Conservation (phyloP, 2,797 vertebrate genomes). For the Sciurus vulgaris region DNA sequence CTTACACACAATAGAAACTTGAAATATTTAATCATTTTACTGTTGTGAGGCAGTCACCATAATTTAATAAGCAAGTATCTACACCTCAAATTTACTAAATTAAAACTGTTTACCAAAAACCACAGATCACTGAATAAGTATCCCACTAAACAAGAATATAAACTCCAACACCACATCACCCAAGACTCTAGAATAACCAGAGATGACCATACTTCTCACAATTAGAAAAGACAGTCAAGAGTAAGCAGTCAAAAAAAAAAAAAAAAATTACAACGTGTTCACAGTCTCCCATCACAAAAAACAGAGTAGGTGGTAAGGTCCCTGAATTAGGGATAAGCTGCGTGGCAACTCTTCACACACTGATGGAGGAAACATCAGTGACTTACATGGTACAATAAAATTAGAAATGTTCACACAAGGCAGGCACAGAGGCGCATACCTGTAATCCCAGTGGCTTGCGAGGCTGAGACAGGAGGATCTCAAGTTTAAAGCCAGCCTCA, state of each 20-base stretch:
- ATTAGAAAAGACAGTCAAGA: neutral
- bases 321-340: neutral
- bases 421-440: no score
- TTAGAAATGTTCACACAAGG: neutral
- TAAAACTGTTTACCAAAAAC: neutral
- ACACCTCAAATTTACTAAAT: neutral
- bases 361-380: neutral
- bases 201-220: neutral
- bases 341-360: neutral
- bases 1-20: neutral
- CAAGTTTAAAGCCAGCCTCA: no score
- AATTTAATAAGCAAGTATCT: neutral
- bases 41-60: neutral
- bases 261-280: neutral
- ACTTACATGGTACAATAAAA: neutral
- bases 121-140: neutral
- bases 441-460: no score
- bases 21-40: neutral
- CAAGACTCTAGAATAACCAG: conserved; percentile 19
- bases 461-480: no score
- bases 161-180: neutral
- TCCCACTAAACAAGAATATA: conserved; percentile 24
- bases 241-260: neutral
- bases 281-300: neutral
- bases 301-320: neutral